Evolutionary conservation across 2,113 vertebrate species (phyloP).

Genomic region (Dicaeum eximium): DNA sequence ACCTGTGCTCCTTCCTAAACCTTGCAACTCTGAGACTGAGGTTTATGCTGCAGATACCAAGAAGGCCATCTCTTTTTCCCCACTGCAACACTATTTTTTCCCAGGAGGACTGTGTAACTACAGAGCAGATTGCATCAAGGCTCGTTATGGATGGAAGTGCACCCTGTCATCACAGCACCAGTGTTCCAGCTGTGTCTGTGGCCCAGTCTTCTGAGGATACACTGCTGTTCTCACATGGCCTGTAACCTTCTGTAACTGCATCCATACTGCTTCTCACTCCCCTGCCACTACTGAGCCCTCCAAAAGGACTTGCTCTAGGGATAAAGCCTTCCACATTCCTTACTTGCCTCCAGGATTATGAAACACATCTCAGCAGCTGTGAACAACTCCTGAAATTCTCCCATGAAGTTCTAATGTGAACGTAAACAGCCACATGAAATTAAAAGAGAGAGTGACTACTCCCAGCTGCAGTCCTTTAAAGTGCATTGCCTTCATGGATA

Average conservation of each 20-base stretch:
- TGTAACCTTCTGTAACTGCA: neutral
- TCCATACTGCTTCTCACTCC: neutral
- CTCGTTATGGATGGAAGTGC: neutral
- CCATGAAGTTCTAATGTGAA: neutral
- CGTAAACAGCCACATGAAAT: neutral
- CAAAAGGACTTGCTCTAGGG: neutral
- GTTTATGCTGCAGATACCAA: neutral
- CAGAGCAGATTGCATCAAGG: neutral
- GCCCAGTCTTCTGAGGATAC: neutral
- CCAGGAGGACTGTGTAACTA: neutral
- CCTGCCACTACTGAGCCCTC: neutral
- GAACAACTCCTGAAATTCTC: neutral
- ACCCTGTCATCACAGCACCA: neutral
- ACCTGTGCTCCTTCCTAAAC: neutral
- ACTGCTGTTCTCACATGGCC: neutral
- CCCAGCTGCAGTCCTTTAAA: neutral
- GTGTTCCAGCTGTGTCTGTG: neutral
- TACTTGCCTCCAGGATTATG: neutral
- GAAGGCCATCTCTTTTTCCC: neutral
- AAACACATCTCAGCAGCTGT: neutral
- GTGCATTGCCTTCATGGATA: neutral
- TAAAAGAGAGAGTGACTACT: neutral
- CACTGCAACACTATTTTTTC: neutral
- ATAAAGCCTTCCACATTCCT: neutral
- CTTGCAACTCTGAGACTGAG: neutral